Conservation (phyloP, 2,113 vertebrate genomes). For the Cranoglanis bouderius region DNA sequence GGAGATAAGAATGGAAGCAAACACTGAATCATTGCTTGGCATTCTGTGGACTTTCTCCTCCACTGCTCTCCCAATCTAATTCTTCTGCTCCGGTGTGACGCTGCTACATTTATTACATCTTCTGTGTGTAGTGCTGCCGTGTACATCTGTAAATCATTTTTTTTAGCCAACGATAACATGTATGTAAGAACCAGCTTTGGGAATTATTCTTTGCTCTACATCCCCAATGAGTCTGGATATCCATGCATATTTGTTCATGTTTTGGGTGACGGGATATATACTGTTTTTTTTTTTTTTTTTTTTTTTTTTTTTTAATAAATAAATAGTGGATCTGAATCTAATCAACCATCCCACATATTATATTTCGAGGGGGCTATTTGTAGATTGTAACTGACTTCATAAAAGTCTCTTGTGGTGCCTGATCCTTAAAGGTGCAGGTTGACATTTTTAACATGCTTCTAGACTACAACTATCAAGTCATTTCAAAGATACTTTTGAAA, state of each 20-base stretch:
- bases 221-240: not conserved
- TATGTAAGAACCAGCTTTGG: not conserved
- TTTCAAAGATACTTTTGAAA: not conserved
- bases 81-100: not conserved
- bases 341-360: not conserved
- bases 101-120: constrained; percentile 23
- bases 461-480: not conserved
- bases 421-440: not conserved
- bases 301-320: no score
- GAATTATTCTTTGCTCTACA: not conserved
- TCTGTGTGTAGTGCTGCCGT: constrained; percentile 36
- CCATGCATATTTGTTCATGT: not conserved
- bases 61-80: not conserved
- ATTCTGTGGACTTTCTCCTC: not conserved
- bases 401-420: not conserved
- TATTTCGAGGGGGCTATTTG: not conserved
- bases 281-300: no score
- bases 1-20: not conserved
- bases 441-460: not conserved
- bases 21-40: not conserved
- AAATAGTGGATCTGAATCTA: constrained; percentile 24
- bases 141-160: constrained; percentile 68
- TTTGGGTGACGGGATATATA: not conserved
- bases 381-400: not conserved
- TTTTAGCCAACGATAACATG: constrained; percentile 55